Conservation (phyloP, 2,113 vertebrate species). For the Odocoileus hemionus region DNA sequence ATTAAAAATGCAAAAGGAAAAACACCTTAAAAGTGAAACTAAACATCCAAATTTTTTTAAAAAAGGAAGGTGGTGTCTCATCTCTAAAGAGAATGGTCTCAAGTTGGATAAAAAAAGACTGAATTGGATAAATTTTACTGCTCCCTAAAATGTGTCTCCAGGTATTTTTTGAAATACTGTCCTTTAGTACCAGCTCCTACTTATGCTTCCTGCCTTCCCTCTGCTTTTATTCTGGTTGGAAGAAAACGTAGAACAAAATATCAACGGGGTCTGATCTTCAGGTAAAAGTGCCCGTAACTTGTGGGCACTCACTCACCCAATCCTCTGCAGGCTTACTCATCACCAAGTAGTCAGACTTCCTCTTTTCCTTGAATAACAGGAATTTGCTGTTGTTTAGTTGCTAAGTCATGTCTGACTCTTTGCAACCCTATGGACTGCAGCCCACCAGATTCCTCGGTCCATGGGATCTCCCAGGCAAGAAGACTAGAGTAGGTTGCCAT, state of each 20-base stretch:
- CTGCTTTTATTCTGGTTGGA: neutral
- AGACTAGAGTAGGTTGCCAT: neutral
- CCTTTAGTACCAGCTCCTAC: neutral
- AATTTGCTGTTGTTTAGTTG: neutral
- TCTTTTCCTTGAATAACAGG: neutral
- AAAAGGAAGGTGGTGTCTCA: neutral
- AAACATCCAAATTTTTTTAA: neutral
- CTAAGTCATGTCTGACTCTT: neutral
- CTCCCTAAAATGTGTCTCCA: neutral
- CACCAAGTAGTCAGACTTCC: neutral
- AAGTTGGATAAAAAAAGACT: neutral
- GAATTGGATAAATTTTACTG: neutral
- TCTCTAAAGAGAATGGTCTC: neutral
- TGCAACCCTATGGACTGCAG: neutral
- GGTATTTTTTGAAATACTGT: neutral
- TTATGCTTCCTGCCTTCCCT: neutral
- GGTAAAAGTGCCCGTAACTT: neutral
- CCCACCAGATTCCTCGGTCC: neutral
- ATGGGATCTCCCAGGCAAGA: neutral
- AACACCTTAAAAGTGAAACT: neutral
- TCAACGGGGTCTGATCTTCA: neutral
- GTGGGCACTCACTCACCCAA: fast-evolving
- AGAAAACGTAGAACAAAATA: neutral
- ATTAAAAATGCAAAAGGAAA: neutral
- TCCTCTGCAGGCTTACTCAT: neutral